Evolutionary conservation across 2,797 vertebrate species (phyloP), one percentile per base, ranked within the genome.

Genomic region (Sandelia bainsii): DNA sequence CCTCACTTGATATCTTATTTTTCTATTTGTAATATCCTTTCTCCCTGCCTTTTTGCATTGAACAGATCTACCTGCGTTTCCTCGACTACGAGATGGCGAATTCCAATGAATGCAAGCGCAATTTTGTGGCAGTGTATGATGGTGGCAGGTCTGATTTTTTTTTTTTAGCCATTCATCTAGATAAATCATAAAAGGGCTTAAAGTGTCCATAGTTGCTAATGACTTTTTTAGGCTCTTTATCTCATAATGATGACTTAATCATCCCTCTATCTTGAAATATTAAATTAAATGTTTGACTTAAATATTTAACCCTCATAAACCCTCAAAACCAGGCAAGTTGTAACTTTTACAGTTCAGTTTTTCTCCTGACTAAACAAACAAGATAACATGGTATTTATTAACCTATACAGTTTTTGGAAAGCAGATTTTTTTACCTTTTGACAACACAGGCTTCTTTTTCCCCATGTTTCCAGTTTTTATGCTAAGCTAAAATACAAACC

Each of bases 21-120:
- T 77, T 62, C 8, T 62, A n/a, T 49, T 6, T 50, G 25, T 71
- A 3, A 59, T 65, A 44, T 3, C 34, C 5, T 6, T 57, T 44
- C 34, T 42, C 39, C 57, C 46, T 45, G 12, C 40, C 16, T 62
- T 19, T 17, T 20, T 23, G 17, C 78, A 65, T 51, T 72, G 88
- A 69, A 32, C 85, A 99, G 98, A 99, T 99, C 90, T 99, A 99
- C 91, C 94, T 99, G 75, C 92, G 98, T 44, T 99, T 99, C 92
- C 94, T 99, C 86, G 97, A 99, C 93, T 99, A 99, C 1, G 97
- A 99, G 92, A 98, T 99, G 98, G 97, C 98, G 90, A 99, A 99
- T 81, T 99, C 98, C 63, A 99, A 99, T 0, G 98, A 99, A 82
- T 99, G 98, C 91, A 99, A 99, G 89, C 93, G 97, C 79, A 99